Percentiles rank a stretch among this genome's conserved stretches.
These are phyloP conservation scores for Alosa alosa DNA, from an alignment of 2,113 vertebrate genomes.

Conservation along the genomic window DNA sequence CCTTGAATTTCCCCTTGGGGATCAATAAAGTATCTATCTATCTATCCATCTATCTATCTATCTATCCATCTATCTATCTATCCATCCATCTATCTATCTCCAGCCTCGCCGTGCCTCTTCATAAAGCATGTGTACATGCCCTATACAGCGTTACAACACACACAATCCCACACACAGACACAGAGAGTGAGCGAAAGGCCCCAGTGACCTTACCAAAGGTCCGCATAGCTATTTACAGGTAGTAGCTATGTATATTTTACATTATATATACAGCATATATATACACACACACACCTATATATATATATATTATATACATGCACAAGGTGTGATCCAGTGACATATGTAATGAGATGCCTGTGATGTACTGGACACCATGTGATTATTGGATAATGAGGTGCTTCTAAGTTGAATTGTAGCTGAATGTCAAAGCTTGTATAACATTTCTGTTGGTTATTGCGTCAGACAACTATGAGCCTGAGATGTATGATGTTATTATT, in stretches of 20 bases:
- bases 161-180: background rate
- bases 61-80: no score
- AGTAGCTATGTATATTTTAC: background rate
- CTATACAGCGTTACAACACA: background rate
- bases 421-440: background rate
- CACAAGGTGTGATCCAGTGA: constrained; percentile 1
- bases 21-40: no score
- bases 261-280: background rate
- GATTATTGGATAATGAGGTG: background rate
- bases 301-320: background rate
- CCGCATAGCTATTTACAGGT: background rate
- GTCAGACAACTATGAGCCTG: background rate
- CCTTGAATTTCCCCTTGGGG: no score
- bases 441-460: background rate
- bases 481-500: background rate
- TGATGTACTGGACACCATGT: background rate
- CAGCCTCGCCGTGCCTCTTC: background rate
- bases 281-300: background rate
- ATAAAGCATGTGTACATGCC: background rate
- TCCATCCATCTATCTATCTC: no score
- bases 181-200: background rate
- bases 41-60: no score
- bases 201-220: background rate
- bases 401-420: background rate
- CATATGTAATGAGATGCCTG: background rate